Conservation (phyloP, 2,113 vertebrate species). For the Hystrix brachyura region DNA sequence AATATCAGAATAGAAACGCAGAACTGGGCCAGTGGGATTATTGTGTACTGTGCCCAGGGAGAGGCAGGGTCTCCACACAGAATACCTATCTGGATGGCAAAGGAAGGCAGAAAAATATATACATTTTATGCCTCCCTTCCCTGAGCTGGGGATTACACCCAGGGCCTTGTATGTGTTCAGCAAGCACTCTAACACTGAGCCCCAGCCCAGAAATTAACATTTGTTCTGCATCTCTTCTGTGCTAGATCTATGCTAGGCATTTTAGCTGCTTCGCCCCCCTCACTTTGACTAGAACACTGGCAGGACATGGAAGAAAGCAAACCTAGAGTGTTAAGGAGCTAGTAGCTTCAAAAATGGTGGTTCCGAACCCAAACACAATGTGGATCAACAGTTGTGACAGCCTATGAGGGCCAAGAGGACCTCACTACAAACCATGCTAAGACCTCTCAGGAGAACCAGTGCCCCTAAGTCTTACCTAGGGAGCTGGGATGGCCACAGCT, state of each 20-base stretch:
- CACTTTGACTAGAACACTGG: background rate
- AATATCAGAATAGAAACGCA: background rate
- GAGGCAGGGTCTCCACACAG: background rate
- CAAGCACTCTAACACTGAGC: background rate
- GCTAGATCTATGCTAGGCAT: background rate
- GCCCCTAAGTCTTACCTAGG: conserved; percentile 63
- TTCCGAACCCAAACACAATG: background rate
- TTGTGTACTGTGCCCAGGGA: background rate
- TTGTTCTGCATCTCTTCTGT: background rate
- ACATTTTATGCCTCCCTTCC: background rate
- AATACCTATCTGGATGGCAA: background rate
- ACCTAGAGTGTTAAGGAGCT: background rate
- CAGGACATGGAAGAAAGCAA: background rate
- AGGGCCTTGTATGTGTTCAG: background rate
- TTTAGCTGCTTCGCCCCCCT: background rate
- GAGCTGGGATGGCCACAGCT: background rate
- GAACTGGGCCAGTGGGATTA: background rate
- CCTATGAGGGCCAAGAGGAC: background rate
- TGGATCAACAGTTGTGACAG: background rate
- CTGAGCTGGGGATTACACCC: background rate
- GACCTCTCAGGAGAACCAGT: background rate
- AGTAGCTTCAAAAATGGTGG: background rate
- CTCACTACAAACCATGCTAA: background rate
- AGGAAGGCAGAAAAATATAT: background rate
- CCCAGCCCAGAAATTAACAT: background rate